Evolutionary conservation across 2,797 vertebrate genomes (phyloP).

Genomic region (Acrossocheilus wenchowensis): DNA sequence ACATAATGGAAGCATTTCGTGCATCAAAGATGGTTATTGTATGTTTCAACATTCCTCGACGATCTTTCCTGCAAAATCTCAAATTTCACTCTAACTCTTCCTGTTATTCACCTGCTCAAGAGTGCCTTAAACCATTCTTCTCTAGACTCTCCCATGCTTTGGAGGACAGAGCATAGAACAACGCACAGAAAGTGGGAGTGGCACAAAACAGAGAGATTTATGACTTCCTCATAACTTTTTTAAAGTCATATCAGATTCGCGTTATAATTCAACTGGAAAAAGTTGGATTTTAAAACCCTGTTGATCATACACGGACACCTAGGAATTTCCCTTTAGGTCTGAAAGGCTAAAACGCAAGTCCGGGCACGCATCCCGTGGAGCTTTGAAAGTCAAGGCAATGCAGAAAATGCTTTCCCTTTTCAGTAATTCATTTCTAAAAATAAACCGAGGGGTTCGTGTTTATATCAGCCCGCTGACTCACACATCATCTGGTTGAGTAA

Average conservation of each 20-base stretch:
- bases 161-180: neutral
- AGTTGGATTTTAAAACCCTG: neutral
- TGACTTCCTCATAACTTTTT: conserved; percentile 4
- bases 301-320: neutral
- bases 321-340: neutral
- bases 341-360: neutral
- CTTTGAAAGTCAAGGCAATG: neutral
- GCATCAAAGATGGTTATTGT: neutral
- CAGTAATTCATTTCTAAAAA: neutral
- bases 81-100: neutral
- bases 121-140: neutral
- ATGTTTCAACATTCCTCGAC: neutral
- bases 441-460: neutral
- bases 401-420: neutral
- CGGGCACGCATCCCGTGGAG: neutral
- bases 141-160: neutral
- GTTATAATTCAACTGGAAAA: neutral
- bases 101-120: neutral
- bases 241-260: neutral
- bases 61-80: neutral
- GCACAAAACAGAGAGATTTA: neutral
- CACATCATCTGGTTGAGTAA: neutral
- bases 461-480: neutral
- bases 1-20: neutral
- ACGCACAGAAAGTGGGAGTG: conserved; percentile 23